Conservation (phyloP, 1,140 invertebrate genomes). For the Colletes latitarsis region DNA sequence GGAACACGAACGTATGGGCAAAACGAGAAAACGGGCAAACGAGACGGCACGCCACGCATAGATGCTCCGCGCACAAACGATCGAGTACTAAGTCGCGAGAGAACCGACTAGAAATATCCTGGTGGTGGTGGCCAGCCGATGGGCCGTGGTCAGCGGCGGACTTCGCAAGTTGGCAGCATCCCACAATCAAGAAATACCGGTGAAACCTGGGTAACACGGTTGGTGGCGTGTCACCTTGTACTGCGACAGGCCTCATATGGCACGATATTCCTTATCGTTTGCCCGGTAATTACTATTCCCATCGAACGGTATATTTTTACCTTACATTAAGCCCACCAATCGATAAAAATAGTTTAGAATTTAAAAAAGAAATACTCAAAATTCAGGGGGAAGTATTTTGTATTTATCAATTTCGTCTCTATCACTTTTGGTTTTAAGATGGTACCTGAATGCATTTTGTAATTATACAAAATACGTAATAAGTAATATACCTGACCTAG, state of each 20-base stretch:
- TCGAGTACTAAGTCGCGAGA: conserved; percentile 53
- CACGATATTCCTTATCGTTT: neutral
- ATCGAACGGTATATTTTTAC: no score
- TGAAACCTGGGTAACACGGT: conserved; percentile 42
- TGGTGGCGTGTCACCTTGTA: conserved; percentile 49
- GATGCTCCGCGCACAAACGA: conserved; percentile 50
- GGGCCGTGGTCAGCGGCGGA: conserved; percentile 39
- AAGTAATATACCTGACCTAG: no score
- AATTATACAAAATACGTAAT: no score
- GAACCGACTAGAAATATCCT: conserved; percentile 63
- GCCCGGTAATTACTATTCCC: neutral
- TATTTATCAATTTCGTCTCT: no score
- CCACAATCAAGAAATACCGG: conserved; percentile 53
- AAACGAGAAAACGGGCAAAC: neutral
- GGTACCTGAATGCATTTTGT: no score
- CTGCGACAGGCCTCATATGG: conserved; percentile 1
- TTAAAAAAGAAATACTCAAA: no score
- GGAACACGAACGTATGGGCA: neutral
- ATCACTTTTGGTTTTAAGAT: no score
- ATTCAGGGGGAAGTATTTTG: no score
- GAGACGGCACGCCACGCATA: conserved; percentile 3
- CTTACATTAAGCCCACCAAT: no score
- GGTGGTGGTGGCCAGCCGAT: conserved; percentile 43
- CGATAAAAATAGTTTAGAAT: no score
- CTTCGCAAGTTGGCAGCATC: conserved; percentile 65